Percentiles rank a stretch among this genome's conserved stretches.
Conservation (phyloP, 2,113 vertebrate genomes). For the Dromas ardeola region DNA sequence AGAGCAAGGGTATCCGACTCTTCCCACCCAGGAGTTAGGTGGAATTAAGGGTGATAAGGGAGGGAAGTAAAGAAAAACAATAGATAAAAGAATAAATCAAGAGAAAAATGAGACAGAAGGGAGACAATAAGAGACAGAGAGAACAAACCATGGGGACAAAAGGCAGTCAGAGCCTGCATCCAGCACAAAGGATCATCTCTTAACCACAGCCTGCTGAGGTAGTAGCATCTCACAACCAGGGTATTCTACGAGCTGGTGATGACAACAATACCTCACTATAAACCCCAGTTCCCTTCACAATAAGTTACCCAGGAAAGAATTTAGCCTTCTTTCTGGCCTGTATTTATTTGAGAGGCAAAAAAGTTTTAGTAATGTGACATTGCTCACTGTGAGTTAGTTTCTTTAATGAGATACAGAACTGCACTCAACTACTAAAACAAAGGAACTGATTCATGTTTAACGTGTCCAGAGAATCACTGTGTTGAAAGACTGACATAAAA, state of each 20-base stretch:
- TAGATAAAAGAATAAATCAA: neutral
- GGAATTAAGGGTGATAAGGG: neutral
- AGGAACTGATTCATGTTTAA: neutral
- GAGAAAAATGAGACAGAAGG: neutral
- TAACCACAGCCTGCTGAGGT: neutral
- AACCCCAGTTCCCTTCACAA: neutral
- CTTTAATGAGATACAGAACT: neutral
- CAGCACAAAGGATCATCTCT: neutral
- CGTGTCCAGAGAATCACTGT: neutral
- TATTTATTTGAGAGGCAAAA: neutral
- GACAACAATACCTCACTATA: neutral
- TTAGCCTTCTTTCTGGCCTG: neutral
- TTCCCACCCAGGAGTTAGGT: neutral
- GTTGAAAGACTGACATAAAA: slow-evolving; percentile 1
- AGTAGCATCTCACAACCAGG: neutral
- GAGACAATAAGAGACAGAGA: neutral
- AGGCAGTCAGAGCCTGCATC: neutral
- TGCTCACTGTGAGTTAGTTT: neutral
- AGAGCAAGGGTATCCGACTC: neutral
- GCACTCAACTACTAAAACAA: neutral
- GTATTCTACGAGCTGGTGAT: neutral
- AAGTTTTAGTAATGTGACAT: neutral
- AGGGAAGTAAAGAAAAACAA: neutral
- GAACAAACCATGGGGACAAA: neutral
- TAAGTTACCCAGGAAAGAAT: neutral